These are phyloP conservation scores for Silurus aristotelis DNA, from an alignment of 2,797 vertebrate genomes.

Conservation along the genomic window DNA sequence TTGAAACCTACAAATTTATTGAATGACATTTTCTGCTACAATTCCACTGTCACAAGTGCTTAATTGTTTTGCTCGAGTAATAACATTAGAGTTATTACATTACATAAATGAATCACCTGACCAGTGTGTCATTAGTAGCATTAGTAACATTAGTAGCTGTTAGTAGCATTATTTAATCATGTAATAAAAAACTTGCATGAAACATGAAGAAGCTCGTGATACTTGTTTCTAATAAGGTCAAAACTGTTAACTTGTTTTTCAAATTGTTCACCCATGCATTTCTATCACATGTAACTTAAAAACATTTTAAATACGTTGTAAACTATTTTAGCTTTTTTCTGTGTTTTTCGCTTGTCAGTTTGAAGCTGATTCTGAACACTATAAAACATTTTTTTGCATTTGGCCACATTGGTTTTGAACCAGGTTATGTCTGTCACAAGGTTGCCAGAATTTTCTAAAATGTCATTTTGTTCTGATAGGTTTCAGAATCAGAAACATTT, in stretches of 20 bases:
- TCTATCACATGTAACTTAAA: neutral
- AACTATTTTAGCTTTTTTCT: neutral
- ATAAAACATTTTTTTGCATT: too few relatives aligned
- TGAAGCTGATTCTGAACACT: too few relatives aligned
- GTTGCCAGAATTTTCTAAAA: too few relatives aligned
- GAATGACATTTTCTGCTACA: too few relatives aligned
- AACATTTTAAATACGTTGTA: neutral
- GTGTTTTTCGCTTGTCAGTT: too few relatives aligned
- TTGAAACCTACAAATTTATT: too few relatives aligned
- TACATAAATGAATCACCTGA: neutral
- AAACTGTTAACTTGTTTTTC: neutral
- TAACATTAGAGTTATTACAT: neutral
- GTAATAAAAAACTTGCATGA: neutral
- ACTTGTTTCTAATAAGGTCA: neutral
- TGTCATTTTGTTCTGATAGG: too few relatives aligned
- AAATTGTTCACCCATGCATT: neutral
- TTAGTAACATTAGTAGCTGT: neutral
- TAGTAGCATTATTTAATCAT: neutral
- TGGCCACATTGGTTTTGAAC: too few relatives aligned
- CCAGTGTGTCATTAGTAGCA: neutral
- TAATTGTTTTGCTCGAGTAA: too few relatives aligned
- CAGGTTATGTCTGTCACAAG: too few relatives aligned
- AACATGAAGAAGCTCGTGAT: neutral
- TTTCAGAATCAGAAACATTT: neutral
- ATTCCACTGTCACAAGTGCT: too few relatives aligned